A percentile compares a stretch with the other conserved stretches of the same genome.
Evolutionary conservation across 2,113 vertebrate species (phyloP).

Genomic region (Piaya cayana): DNA sequence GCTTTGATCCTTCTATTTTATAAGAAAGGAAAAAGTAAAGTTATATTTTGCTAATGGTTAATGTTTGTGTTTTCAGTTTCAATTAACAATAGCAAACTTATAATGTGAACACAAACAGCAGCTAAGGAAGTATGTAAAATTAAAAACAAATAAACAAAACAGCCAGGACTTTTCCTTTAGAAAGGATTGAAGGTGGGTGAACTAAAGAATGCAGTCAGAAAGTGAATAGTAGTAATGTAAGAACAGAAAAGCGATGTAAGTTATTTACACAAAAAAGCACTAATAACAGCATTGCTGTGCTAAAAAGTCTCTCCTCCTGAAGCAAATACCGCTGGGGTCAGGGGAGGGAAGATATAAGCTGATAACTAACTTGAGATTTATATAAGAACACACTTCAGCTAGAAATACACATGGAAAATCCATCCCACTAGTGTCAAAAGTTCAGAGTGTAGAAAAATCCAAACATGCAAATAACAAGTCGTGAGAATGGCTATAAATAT

Average conservation of each 20-base stretch:
- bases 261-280: not conserved
- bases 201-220: not conserved
- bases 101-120: not conserved
- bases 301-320: not conserved
- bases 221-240: not conserved
- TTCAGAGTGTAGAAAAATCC: not conserved
- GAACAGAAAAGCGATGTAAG: not conserved
- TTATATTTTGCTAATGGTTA: not conserved
- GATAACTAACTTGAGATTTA: not conserved
- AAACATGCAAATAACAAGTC: accelerated
- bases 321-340: not conserved
- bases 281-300: not conserved
- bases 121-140: not conserved
- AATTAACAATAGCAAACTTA: not conserved
- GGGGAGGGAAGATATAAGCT: accelerated
- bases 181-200: not conserved
- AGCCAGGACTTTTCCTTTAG: not conserved
- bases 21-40: not conserved
- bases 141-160: not conserved
- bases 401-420: not conserved
- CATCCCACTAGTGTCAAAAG: not conserved
- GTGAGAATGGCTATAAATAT: accelerated
- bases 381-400: not conserved
- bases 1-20: not conserved
- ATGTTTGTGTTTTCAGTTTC: not conserved